Conservation (phyloP, 2,797 vertebrate species). For the Syngnathus rostellatus region DNA sequence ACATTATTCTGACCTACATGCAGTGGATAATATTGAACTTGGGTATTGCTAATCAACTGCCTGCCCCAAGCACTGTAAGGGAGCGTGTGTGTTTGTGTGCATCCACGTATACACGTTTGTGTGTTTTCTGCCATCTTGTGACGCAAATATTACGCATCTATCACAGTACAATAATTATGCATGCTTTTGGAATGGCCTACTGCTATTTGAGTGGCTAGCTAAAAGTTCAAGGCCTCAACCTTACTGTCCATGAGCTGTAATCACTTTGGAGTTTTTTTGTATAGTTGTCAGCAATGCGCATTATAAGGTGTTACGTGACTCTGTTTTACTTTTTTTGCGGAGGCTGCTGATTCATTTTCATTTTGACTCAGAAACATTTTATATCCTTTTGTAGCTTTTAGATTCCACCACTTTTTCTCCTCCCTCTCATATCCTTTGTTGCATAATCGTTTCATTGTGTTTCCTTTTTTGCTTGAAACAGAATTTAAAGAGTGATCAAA, state of each 20-base stretch:
- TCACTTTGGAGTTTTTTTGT: conserved; percentile 30
- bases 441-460: background rate
- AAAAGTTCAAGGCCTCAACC: conserved; percentile 10
- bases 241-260: conserved; percentile 28
- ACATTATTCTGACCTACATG: conserved; percentile 67
- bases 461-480: background rate
- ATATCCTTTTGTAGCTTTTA: background rate
- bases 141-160: background rate
- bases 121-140: conserved; percentile 1
- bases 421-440: background rate
- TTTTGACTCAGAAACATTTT: background rate
- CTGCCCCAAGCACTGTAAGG: conserved; percentile 45
- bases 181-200: conserved; percentile 17
- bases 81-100: conserved; percentile 19
- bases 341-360: background rate
- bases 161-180: conserved; percentile 18
- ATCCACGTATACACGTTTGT: conserved; percentile 12
- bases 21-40: conserved; percentile 60
- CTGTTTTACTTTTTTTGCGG: background rate
- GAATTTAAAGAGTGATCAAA: background rate
- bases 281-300: conserved; percentile 25
- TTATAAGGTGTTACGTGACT: background rate
- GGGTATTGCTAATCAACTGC: conserved; percentile 61
- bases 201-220: conserved; percentile 19
- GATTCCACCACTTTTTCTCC: background rate